These are phyloP conservation scores for Solenopsis invicta DNA, from an alignment of 1,140 invertebrate species.

Conservation along the genomic window DNA sequence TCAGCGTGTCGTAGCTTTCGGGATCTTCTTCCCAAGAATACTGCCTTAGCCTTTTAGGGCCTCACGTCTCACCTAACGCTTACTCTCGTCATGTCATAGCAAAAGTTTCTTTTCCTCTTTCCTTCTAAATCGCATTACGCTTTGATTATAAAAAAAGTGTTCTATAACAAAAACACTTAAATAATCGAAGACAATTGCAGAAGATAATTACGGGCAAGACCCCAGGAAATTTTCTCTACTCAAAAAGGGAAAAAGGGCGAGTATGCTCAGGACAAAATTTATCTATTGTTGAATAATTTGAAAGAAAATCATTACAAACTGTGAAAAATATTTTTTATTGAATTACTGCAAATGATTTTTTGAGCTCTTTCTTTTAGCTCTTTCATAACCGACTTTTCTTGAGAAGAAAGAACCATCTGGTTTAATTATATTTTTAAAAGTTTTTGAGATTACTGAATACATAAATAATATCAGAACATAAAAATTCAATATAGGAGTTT, in stretches of 20 bases:
- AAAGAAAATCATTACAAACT: not conserved
- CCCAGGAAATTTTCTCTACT: not conserved
- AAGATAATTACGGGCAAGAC: not conserved
- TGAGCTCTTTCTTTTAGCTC: not conserved
- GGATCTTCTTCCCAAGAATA: slow-evolving; percentile 37
- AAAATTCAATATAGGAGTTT: not conserved
- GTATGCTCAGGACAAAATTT: not conserved
- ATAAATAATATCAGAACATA: not conserved
- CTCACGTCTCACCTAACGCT: slow-evolving; percentile 27
- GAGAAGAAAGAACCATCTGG: not conserved
- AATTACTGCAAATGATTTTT: not conserved
- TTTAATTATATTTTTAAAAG: not conserved
- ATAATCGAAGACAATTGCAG: not conserved
- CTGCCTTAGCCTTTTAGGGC: slow-evolving; percentile 43
- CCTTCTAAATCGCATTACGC: slow-evolving; percentile 3
- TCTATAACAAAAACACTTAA: not conserved
- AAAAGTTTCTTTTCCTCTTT: not conserved
- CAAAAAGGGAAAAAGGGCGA: too few relatives aligned
- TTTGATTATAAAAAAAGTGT: not conserved
- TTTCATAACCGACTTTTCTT: not conserved
- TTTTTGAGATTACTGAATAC: not conserved
- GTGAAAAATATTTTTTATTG: not conserved
- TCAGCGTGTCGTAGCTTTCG: slow-evolving; percentile 55
- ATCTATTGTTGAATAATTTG: not conserved
- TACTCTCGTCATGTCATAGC: not conserved